These are phyloP conservation scores for Lepidochrysops patricia DNA, from an alignment of 2,888 invertebrate genomes.

Conservation along the genomic window DNA sequence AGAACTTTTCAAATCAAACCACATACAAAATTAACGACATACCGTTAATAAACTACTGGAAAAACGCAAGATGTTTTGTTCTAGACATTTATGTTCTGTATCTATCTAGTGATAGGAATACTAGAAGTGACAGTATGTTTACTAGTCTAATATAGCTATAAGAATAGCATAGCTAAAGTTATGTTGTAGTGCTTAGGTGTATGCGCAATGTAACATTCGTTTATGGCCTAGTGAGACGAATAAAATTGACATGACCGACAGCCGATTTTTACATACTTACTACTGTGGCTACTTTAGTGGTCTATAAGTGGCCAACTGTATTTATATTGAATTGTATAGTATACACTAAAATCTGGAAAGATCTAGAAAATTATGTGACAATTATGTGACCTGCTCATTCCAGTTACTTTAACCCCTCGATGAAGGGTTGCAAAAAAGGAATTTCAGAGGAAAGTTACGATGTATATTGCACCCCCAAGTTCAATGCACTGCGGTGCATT, in stretches of 20 bases:
- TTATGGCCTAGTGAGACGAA: no score
- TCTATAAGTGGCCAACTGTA: no score
- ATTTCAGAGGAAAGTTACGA: conserved; percentile 24
- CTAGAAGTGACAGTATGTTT: conserved; percentile 17
- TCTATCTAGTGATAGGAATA: not conserved
- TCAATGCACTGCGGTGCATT: conserved; percentile 29
- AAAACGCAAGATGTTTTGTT: conserved; percentile 2
- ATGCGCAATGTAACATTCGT: no score
- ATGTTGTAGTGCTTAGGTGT: no score
- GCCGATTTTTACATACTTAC: no score
- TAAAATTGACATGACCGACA: no score
- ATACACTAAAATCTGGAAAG: no score
- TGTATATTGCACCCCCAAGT: conserved; percentile 22
- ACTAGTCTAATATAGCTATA: not conserved
- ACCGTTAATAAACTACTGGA: conserved; percentile 13
- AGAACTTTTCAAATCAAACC: conserved; percentile 18
- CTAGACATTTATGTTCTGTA: not conserved
- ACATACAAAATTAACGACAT: conserved; percentile 17
- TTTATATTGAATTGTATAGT: no score
- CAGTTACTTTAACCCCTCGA: conserved; percentile 18
- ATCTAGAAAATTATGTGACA: no score
- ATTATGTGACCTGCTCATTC: no score
- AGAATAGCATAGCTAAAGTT: not conserved
- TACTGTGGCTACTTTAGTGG: no score
- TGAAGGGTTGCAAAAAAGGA: conserved; percentile 20